A percentile compares a stretch with the other conserved stretches of the same genome.
Conservation (phyloP, 2,113 vertebrate species). For the Chiloscyllium plagiosum region DNA sequence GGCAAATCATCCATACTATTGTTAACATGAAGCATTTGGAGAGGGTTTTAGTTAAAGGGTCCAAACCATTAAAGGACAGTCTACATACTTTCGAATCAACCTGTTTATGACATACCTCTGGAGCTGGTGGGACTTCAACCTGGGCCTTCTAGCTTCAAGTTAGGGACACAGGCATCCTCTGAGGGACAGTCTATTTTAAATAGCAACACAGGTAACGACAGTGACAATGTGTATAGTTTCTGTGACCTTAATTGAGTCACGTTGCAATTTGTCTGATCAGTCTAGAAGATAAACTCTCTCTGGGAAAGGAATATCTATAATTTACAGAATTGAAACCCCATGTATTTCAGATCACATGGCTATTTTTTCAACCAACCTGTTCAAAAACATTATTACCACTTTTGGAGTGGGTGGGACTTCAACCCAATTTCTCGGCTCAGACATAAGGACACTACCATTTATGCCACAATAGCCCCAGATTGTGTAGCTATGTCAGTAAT, state of each 20-base stretch:
- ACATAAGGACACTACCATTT: too few species aligned
- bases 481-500: background rate
- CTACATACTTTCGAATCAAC: too few species aligned
- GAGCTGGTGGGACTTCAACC: too few species aligned
- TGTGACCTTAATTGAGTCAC: background rate
- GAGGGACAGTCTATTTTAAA: background rate
- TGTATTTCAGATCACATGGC: background rate
- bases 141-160: too few species aligned
- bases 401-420: too few species aligned
- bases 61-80: background rate
- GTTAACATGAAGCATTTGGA: background rate
- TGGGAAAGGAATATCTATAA: background rate
- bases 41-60: background rate
- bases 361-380: background rate
- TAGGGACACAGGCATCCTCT: too few species aligned
- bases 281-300: background rate
- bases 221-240: background rate
- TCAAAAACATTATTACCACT: too few species aligned
- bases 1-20: background rate
- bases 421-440: too few species aligned
- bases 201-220: background rate
- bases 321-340: background rate
- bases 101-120: too few species aligned
- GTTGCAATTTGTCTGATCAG: background rate
- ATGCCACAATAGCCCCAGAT: too few species aligned